Evolutionary conservation across 2,797 vertebrate species (phyloP).

Genomic region (Rhabdomys pumilio): DNA sequence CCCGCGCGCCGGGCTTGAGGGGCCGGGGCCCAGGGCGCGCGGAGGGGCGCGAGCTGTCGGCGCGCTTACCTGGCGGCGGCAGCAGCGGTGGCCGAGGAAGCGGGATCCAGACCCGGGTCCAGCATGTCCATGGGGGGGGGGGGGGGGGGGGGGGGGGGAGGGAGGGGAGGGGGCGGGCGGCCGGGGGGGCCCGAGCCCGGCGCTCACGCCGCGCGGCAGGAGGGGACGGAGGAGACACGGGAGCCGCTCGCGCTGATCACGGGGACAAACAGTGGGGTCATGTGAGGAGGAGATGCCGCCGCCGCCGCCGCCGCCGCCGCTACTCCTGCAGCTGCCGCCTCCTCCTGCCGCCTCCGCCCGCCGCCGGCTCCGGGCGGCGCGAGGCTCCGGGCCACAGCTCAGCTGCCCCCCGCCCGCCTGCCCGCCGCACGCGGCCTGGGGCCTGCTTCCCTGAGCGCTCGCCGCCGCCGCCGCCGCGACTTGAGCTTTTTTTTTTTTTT

Average conservation of each 20-base stretch:
- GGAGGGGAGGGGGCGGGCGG: slow-evolving; percentile 70
- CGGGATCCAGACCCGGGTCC: slow-evolving; percentile 95
- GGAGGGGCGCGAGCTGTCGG: slow-evolving; percentile 64
- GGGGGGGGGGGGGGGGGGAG: slow-evolving; percentile 36
- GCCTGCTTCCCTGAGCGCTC: slow-evolving; percentile 68
- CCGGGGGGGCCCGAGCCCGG: slow-evolving; percentile 75
- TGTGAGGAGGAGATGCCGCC: slow-evolving; percentile 94
- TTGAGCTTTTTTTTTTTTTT: neutral
- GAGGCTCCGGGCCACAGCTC: slow-evolving; percentile 54
- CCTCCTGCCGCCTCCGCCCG: slow-evolving; percentile 65
- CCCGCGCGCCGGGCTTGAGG: slow-evolving; percentile 52
- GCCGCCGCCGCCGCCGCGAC: slow-evolving; percentile 70
- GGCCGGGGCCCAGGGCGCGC: slow-evolving; percentile 79
- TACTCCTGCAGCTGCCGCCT: slow-evolving; percentile 84
- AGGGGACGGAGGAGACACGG: slow-evolving; percentile 88
- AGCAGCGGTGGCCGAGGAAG: slow-evolving; percentile 93
- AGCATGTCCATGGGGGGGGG: slow-evolving; percentile 94
- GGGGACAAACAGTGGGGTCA: slow-evolving; percentile 99
- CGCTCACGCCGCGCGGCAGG: slow-evolving; percentile 87
- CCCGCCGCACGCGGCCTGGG: slow-evolving; percentile 69
- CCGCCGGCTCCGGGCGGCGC: slow-evolving; percentile 43
- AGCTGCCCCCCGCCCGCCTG: slow-evolving; percentile 23
- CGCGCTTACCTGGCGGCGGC: slow-evolving; percentile 85
- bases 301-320: slow-evolving; percentile 73
- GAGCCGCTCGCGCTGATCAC: slow-evolving; percentile 93